Evolutionary conservation across 2,888 invertebrate genomes (phyloP), one percentile per base, ranked within the genome.

Genomic region (Xanthia togata): DNA sequence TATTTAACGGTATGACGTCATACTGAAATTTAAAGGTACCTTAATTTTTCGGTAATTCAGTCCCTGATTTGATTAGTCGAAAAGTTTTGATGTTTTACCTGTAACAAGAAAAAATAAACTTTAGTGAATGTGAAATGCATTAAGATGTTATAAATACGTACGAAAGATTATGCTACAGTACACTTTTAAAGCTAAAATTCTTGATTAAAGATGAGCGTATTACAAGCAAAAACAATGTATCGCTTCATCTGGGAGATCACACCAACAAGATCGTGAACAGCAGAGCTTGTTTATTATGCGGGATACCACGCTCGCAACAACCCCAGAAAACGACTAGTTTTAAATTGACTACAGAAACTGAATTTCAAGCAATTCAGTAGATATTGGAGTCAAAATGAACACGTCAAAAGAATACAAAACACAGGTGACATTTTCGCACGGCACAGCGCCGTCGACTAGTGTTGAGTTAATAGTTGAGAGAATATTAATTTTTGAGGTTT

Each of bases 371-470:
- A 76, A 78, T 67, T 62, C 12, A 75, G 50, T 50, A 72, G 65
- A 60, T 74, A 81, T 84, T 83, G 23, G 67, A 73, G 59, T 50
- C 63, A 60, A 80, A 78, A 67, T 57, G 68, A 79, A 74, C 64
- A 60, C 35, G 73, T 73, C n/a, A 38, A 65, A 73, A 83, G 74
- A 87, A 81, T 70, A 70, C 74, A 73, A 81, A 84, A 77, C 57
- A 79, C 73, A 64, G 76, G 85, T 88, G 89, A 87, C 89, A 90
- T 90, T 91, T 91, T 89, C 88, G 81, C 89, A 87, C 86, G 88
- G 80, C 76, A 76, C 65, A 14, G 44, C 64, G 55, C 38, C 20
- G 67, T 26, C 23, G 12, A 62, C 59, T 82, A 82, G 83, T 73
- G 85, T 17, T 71, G 83, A 26, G 82, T 71, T n/a, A n/a, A n/a